Evolutionary conservation across 2,888 invertebrate genomes (phyloP).

Genomic region (Tinea trinotella): DNA sequence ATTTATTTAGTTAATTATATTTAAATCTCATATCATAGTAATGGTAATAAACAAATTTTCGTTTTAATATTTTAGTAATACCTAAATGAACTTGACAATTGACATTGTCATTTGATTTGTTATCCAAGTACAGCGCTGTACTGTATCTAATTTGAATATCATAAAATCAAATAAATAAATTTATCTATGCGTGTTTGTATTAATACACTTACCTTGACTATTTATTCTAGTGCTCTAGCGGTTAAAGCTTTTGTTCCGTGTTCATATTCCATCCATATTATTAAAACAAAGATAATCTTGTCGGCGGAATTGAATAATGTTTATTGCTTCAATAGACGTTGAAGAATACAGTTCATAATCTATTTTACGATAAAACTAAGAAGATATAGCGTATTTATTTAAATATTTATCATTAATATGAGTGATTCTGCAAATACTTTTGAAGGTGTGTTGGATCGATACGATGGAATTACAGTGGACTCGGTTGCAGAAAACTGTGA

Average conservation of each 20-base stretch:
- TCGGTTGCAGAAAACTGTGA: conserved; percentile 73
- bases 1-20: no score
- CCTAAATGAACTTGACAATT: neutral
- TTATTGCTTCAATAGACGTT: neutral
- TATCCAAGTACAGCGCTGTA: neutral
- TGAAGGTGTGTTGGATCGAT: conserved; percentile 73
- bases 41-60: no score
- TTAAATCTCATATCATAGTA: no score
- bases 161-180: neutral
- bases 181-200: neutral
- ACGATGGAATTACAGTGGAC: conserved; percentile 81
- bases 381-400: neutral
- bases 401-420: neutral
- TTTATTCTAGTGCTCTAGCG: neutral
- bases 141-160: neutral
- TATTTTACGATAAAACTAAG: neutral
- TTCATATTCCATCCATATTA: no score
- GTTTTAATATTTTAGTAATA: no score
- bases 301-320: neutral
- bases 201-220: neutral
- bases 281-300: conserved; percentile 8
- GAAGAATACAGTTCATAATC: neutral
- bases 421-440: conserved; percentile 27
- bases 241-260: neutral
- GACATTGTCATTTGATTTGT: neutral